Percentiles rank a stretch among this genome's conserved stretches.
These are phyloP conservation scores for Rhinopomastus cyanomelas DNA, from an alignment of 2,113 vertebrate genomes.

Conservation along the genomic window DNA sequence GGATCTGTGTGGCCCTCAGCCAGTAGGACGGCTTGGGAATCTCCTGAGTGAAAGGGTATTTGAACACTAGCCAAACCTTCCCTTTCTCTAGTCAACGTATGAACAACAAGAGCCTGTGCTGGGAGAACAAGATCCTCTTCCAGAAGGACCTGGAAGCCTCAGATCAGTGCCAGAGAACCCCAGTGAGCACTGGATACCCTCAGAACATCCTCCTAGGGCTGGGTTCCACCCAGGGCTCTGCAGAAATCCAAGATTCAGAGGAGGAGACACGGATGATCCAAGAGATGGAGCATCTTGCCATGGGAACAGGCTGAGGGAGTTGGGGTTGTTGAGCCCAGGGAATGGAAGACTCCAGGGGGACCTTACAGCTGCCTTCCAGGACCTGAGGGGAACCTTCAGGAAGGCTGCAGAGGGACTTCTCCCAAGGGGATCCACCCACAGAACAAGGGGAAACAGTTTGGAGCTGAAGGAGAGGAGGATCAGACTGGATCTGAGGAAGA, in stretches of 20 bases:
- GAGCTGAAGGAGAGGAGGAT: too few relatives aligned
- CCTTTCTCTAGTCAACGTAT: neutral
- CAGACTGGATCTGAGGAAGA: too few relatives aligned
- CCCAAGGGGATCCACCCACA: too few relatives aligned
- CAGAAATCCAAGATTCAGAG: neutral
- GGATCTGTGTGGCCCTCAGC: neutral
- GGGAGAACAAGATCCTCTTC: neutral
- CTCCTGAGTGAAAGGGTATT: neutral
- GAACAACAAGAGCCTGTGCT: neutral
- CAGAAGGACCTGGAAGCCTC: neutral
- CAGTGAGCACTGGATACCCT: neutral
- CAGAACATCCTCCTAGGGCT: neutral
- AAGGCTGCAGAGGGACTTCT: too few relatives aligned
- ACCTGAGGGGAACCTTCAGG: too few relatives aligned
- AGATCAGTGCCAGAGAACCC: neutral
- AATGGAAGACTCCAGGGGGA: too few relatives aligned
- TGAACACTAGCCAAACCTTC: rapidly evolving
- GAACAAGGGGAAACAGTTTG: too few relatives aligned
- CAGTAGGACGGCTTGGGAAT: neutral
- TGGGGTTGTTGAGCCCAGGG: too few relatives aligned
- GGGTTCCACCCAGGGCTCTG: neutral
- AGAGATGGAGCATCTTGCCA: too few relatives aligned
- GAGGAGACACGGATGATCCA: too few relatives aligned
- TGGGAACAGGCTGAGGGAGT: too few relatives aligned
- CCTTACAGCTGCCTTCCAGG: too few relatives aligned